Conservation (phyloP, 30 jellyfish, hydroid and myxozoan genomes). For the Hydractinia echinata region DNA sequence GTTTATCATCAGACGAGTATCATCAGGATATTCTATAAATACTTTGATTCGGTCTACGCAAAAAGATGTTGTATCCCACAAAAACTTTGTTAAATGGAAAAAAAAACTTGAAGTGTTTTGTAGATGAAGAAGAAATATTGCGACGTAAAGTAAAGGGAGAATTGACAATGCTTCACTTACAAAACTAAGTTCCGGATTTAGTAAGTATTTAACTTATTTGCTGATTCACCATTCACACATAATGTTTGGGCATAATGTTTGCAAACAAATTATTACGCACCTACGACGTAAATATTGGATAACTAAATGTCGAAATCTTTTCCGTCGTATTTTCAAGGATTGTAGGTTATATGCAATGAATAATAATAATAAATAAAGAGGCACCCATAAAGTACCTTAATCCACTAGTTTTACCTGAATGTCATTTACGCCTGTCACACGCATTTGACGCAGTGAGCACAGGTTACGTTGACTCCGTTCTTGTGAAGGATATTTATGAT, state of each 20-base stretch:
- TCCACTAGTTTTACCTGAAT: background rate
- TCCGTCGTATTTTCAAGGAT: background rate
- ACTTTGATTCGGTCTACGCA: too few relatives aligned
- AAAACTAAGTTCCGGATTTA: background rate
- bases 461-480: background rate
- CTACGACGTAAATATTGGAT: constrained; percentile 17
- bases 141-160: background rate
- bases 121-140: background rate
- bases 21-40: too few relatives aligned
- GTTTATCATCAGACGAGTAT: too few relatives aligned
- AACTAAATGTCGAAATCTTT: background rate
- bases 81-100: too few relatives aligned
- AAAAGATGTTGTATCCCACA: too few relatives aligned
- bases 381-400: background rate
- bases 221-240: background rate
- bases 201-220: background rate
- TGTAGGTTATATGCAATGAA: background rate
- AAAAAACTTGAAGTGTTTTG: background rate
- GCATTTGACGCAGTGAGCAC: constrained; percentile 3
- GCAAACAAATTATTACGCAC: background rate
- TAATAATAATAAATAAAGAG: background rate
- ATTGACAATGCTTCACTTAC: background rate
- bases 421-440: background rate
- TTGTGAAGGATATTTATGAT: constrained; percentile 3
- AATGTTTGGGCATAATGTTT: background rate